Evolutionary conservation across 2,797 vertebrate species (phyloP).

Genomic region (Lindbergichthys nudifrons): DNA sequence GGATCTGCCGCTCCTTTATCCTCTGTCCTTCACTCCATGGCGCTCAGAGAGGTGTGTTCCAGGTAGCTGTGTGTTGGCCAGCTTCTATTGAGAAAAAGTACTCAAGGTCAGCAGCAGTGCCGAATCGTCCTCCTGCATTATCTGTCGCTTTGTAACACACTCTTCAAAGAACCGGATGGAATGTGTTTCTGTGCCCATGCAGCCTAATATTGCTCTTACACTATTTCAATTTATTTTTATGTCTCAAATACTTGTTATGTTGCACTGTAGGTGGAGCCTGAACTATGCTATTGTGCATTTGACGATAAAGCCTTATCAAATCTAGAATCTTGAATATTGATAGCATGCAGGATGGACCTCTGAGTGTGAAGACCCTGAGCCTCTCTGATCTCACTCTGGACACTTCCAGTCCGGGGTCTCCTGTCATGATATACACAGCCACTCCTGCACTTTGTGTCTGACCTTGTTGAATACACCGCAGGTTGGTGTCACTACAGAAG

Average conservation of each 20-base stretch:
- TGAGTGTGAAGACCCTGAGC: conserved; percentile 47
- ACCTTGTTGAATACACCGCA: conserved; percentile 34
- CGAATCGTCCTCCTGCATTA: background rate
- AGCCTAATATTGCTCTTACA: background rate
- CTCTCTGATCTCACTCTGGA: conserved; percentile 43
- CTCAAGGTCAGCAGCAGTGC: conserved; percentile 47
- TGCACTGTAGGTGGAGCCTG: too few relatives aligned
- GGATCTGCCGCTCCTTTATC: conserved; percentile 67
- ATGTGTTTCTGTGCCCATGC: conserved; percentile 11
- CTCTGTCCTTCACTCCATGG: conserved; percentile 63
- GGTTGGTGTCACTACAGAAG: background rate
- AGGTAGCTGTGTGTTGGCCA: conserved; percentile 10
- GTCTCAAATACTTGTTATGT: too few relatives aligned
- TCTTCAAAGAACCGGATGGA: conserved; percentile 11
- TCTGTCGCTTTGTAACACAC: conserved; percentile 12
- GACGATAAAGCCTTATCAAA: too few relatives aligned
- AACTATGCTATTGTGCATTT: too few relatives aligned
- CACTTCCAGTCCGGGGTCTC: conserved; percentile 31
- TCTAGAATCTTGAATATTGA: conserved; percentile 36
- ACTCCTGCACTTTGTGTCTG: conserved; percentile 21
- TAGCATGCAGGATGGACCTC: conserved; percentile 9
- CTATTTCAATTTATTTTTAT: too few relatives aligned
- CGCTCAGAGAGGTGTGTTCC: conserved; percentile 57
- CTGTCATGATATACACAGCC: conserved; percentile 25
- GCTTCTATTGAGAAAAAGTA: conserved; percentile 1